These are phyloP conservation scores for Nemoura dubitans DNA, from an alignment of 2,888 invertebrate species.

Conservation along the genomic window DNA sequence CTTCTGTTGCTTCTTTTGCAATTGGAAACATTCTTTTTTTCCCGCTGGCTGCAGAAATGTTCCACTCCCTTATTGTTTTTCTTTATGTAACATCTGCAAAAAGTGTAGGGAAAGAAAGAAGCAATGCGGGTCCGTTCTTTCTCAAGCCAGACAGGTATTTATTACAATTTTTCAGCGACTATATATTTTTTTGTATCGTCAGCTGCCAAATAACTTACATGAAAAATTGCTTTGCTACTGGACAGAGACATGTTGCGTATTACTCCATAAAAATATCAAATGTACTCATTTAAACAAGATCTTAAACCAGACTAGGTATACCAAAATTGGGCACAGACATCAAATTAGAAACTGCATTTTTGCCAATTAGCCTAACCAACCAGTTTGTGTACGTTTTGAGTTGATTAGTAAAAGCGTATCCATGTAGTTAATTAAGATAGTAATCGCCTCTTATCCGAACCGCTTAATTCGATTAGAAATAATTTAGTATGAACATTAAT, in stretches of 20 bases:
- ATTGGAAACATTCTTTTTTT: neutral
- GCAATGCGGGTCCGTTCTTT: neutral
- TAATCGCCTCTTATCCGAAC: neutral
- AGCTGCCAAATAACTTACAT: too few relatives aligned
- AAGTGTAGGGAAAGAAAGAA: neutral
- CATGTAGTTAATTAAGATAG: constrained; percentile 29
- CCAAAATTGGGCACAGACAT: neutral
- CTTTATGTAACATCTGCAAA: neutral
- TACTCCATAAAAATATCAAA: too few relatives aligned
- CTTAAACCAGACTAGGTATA: neutral
- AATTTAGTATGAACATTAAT: constrained; percentile 12
- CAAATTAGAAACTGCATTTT: neutral
- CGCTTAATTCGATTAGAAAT: constrained; percentile 12
- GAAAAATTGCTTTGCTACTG: too few relatives aligned
- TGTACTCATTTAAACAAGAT: neutral
- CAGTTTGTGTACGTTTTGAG: neutral
- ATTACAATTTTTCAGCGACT: too few relatives aligned
- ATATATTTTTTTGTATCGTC: too few relatives aligned
- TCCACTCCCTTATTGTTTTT: neutral
- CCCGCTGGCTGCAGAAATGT: neutral
- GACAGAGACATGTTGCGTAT: too few relatives aligned
- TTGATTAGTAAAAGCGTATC: constrained; percentile 12
- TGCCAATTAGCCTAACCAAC: constrained; percentile 16
- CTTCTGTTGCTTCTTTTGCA: neutral
- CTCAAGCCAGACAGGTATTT: too few relatives aligned